phyloP scores from a whole-genome alignment of 2,797 vertebrate species.

The Dicrostonyx torquatus region DNA sequence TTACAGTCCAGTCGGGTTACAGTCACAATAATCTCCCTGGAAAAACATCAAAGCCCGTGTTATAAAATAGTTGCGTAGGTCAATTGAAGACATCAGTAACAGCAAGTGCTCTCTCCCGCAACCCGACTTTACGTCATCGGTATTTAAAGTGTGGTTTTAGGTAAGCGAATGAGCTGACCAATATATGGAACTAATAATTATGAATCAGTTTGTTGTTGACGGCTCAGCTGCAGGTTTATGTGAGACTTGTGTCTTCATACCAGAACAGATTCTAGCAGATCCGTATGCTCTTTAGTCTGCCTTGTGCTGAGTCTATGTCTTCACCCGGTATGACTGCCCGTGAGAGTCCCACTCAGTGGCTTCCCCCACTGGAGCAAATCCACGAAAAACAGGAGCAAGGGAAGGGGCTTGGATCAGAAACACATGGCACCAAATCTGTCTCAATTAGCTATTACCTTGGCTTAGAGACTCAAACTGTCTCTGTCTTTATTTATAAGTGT shows the following conservation, averaged over 20 bases:
- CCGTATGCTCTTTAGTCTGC: neutral
- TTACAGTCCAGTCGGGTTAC: neutral
- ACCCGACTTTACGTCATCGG: neutral
- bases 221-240: neutral
- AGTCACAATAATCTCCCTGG: neutral
- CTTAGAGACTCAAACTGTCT: neutral
- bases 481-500: neutral
- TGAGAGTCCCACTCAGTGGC: neutral
- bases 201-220: neutral
- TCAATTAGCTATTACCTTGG: neutral
- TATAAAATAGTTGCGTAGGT: neutral
- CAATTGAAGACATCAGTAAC: neutral
- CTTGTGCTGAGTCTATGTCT: neutral
- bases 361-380: neutral
- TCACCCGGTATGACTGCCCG: neutral
- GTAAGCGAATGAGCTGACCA: neutral
- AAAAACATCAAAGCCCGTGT: neutral
- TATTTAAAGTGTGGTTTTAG: neutral
- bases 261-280: neutral
- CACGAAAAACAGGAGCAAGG: neutral
- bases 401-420: neutral
- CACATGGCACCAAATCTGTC: neutral
- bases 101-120: neutral
- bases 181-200: neutral
- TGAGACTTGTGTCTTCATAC: neutral